Conservation (phyloP, 1,140 invertebrate genomes). For the Bombus superbus region DNA sequence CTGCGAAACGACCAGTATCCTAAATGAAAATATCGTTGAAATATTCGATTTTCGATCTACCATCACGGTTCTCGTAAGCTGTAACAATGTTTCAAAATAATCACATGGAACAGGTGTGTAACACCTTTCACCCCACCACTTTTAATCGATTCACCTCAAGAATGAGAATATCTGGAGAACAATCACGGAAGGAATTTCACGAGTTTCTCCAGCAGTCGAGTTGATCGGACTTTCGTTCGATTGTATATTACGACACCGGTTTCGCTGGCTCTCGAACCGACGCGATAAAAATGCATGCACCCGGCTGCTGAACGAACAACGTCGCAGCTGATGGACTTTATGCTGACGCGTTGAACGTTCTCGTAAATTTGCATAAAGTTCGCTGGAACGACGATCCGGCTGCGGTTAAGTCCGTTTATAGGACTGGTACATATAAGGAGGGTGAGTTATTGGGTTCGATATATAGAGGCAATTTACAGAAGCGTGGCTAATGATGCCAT, state of each 20-base stretch:
- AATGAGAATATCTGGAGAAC: neutral
- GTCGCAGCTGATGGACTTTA: slow-evolving; percentile 43
- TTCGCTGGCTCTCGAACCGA: slow-evolving; percentile 7
- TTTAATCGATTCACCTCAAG: no score
- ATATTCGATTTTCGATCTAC: neutral
- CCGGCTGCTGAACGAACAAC: slow-evolving; percentile 47
- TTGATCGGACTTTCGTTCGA: slow-evolving; percentile 16
- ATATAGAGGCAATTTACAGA: neutral
- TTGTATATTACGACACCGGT: slow-evolving; percentile 33
- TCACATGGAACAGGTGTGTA: neutral
- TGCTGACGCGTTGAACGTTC: slow-evolving; percentile 19
- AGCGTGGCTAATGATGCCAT: neutral
- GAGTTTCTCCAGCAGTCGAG: slow-evolving; percentile 6
- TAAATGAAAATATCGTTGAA: neutral
- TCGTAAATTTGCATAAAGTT: slow-evolving; percentile 33
- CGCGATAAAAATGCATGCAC: slow-evolving; percentile 51
- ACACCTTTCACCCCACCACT: no score
- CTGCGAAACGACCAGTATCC: neutral
- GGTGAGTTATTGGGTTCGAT: slow-evolving; percentile 7
- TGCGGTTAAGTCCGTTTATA: slow-evolving; percentile 18
- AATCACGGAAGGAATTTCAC: slow-evolving; percentile 13
- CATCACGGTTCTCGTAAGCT: neutral
- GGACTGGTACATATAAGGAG: slow-evolving; percentile 12
- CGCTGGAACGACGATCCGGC: slow-evolving; percentile 2
- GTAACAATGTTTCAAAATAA: neutral